Evolutionary conservation across 2,113 vertebrate species (phyloP).

Genomic region (Rafetus swinhoei): DNA sequence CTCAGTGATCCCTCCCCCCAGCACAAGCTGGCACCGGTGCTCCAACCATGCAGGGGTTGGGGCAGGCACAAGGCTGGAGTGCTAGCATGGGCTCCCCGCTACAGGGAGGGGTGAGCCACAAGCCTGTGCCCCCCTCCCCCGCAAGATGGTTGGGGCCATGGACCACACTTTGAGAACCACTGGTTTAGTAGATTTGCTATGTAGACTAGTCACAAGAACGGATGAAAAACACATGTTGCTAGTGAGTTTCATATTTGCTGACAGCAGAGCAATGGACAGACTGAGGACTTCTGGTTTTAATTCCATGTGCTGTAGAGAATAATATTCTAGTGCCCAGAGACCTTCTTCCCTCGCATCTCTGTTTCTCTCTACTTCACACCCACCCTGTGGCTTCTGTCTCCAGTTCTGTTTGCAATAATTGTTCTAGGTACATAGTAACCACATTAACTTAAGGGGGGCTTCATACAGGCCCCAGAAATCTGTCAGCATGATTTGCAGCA

Average conservation of each 20-base stretch:
- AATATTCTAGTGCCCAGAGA: neutral
- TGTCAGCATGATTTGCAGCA: neutral
- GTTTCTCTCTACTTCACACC: neutral
- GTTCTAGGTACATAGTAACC: neutral
- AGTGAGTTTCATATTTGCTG: neutral
- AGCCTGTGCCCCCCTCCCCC: too few relatives aligned
- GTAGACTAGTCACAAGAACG: neutral
- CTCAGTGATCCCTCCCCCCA: too few relatives aligned
- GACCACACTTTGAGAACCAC: too few relatives aligned
- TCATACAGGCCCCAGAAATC: neutral
- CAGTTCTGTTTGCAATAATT: neutral
- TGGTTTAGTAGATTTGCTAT: neutral
- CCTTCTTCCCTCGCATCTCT: neutral
- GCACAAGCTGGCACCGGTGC: too few relatives aligned
- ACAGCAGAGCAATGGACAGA: accelerated
- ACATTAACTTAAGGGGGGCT: neutral
- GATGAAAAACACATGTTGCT: neutral
- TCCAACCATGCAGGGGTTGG: too few relatives aligned
- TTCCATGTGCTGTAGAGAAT: neutral
- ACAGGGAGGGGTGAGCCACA: too few relatives aligned
- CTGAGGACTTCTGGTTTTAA: neutral
- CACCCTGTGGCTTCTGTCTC: neutral
- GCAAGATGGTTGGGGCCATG: too few relatives aligned
- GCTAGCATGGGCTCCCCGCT: too few relatives aligned
- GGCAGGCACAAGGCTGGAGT: too few relatives aligned